Base-by-base conservation (phyloP, 2,888 invertebrate species). In the Ichneumon xanthorius region DNA sequence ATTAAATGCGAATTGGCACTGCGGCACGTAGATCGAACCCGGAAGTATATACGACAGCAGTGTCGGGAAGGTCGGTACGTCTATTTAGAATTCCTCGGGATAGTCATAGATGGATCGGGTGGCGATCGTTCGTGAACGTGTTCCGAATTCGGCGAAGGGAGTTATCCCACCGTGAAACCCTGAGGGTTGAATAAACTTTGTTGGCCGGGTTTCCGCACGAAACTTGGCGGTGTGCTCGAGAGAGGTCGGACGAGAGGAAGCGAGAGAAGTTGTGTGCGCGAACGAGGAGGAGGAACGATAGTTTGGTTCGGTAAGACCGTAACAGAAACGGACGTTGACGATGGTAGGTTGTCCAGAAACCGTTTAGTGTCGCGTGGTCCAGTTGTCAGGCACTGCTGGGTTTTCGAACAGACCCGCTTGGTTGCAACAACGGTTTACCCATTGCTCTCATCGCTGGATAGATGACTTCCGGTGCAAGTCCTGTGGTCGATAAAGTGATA, bases 111-210 rank as follows among this genome's bases (percentile, higher is more conserved):
- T 16, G 82, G 78, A 83, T 83, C 78, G 73, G 68, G 68, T 73
- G 82, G 82, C 82, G 73, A 83, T 83, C 82, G 82, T 33, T 72
- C 37, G 22, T 14, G 58, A 67, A 83, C 82, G 82, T 83, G 82
- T 61, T 53, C 68, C 82, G 82, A 78, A 83, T 83, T 73, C 55
- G 68, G 37, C 73, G 67, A 73, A 19, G 78, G 30, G 78, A 83
- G 79, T 82, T 82, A 78, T 73, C 26, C 82, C 78, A 72, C 45
- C 72, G 82, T 82, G 82, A 71, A 82, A 83, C 73, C 73, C 73
- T 73, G 58, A 68, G 55, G 73, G 82, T 67, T 83, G 82, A 83
- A 83, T 79, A 83, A 83, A 83, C 82, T 83, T 83, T 68, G 73
- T 73, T 83, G 82, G 82, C 73, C 73, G 26, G 78, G 73, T 79